Evolutionary conservation across 2,888 invertebrate species (phyloP).

Genomic region (Cataglyphis albicans): DNA sequence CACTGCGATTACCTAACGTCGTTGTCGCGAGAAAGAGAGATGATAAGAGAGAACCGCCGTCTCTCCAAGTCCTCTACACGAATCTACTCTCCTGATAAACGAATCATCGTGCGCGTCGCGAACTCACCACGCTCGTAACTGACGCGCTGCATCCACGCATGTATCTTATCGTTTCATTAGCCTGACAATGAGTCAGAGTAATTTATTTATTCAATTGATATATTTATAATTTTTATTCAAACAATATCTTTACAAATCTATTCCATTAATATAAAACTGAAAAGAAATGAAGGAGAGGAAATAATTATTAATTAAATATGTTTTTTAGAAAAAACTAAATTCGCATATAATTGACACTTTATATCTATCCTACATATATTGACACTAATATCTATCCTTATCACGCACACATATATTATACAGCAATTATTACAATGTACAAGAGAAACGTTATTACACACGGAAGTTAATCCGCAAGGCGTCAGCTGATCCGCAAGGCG

Average conservation of each 20-base stretch:
- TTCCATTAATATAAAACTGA: neutral
- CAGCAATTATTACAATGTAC: neutral
- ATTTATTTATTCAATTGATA: neutral
- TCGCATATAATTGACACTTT: neutral
- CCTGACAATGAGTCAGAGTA: neutral
- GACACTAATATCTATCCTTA: neutral
- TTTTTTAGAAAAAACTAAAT: neutral
- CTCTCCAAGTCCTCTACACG: neutral
- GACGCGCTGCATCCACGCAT: slow-evolving; percentile 54
- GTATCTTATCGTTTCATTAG: slow-evolving; percentile 17
- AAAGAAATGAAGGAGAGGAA: neutral
- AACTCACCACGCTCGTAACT: slow-evolving; percentile 61
- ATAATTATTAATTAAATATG: neutral
- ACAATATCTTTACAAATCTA: neutral
- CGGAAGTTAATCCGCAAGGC: slow-evolving; percentile 13
- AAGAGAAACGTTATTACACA: neutral
- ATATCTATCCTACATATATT: neutral
- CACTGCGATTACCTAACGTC: neutral
- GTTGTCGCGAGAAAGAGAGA: neutral
- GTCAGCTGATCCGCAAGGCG: neutral
- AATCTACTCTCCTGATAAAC: slow-evolving; percentile 67
- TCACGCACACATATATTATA: neutral
- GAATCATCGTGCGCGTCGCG: slow-evolving; percentile 77
- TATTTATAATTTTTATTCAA: no score
- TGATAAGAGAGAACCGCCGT: neutral